Evolutionary conservation across 2,888 invertebrate genomes (phyloP).

Genomic region (Hedya salicella): DNA sequence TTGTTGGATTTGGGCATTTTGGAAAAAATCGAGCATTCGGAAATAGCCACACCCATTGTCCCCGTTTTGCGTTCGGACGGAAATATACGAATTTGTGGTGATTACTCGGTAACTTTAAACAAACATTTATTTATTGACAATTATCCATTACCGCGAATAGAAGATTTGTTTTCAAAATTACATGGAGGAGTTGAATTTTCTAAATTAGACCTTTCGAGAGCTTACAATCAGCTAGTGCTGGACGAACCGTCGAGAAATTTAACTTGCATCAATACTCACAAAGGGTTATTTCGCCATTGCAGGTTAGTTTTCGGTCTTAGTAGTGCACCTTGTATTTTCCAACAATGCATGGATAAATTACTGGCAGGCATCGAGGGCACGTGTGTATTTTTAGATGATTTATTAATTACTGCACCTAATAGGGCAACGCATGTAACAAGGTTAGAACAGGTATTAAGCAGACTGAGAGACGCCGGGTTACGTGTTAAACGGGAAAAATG

Average conservation of each 20-base stretch:
- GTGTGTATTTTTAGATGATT: slow-evolving; percentile 39
- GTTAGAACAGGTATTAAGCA: slow-evolving; percentile 28
- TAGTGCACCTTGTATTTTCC: slow-evolving; percentile 22
- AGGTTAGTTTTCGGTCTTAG: slow-evolving; percentile 26
- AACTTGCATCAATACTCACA: slow-evolving; percentile 27
- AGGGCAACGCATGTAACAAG: slow-evolving; percentile 20
- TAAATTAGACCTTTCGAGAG: slow-evolving; percentile 29
- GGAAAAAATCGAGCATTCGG: slow-evolving; percentile 41
- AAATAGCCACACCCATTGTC: slow-evolving; percentile 43
- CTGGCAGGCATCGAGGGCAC: slow-evolving; percentile 20
- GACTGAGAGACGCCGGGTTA: slow-evolving; percentile 35
- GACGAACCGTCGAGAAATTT: slow-evolving; percentile 29
- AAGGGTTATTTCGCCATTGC: slow-evolving; percentile 16
- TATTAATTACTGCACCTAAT: slow-evolving; percentile 23
- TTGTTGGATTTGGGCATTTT: slow-evolving; percentile 43
- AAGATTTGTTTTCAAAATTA: slow-evolving; percentile 37
- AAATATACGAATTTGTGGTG: slow-evolving; percentile 40
- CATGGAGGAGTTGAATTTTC: slow-evolving; percentile 30
- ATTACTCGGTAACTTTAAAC: slow-evolving; percentile 45
- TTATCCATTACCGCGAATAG: slow-evolving; percentile 51
- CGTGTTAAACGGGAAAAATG: slow-evolving; percentile 33
- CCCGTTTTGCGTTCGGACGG: slow-evolving; percentile 43
- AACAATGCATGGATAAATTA: slow-evolving; percentile 31
- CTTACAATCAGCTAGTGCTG: slow-evolving; percentile 28
- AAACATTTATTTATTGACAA: slow-evolving; percentile 31